These are phyloP conservation scores for Fringilla coelebs DNA, from an alignment of 2,797 vertebrate genomes.

Conservation along the genomic window DNA sequence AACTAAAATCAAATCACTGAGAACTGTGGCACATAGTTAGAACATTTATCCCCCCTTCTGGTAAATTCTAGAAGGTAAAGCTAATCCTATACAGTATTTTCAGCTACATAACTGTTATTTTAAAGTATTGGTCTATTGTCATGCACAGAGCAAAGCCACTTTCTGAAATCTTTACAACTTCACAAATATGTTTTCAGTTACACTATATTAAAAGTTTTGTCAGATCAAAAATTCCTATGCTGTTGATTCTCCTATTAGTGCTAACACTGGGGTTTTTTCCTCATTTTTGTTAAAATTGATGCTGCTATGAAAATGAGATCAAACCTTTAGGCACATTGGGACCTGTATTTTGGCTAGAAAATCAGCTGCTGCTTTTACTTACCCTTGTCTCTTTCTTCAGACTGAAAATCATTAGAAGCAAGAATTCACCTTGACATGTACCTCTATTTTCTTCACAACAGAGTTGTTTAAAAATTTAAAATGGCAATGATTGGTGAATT, in stretches of 20 bases:
- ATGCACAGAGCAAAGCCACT: background rate
- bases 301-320: background rate
- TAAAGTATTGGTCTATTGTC: background rate
- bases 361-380: background rate
- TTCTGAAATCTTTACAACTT: background rate
- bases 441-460: background rate
- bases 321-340: background rate
- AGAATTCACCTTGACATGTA: background rate
- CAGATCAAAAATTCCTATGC: background rate
- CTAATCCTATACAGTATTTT: background rate
- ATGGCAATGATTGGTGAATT: background rate
- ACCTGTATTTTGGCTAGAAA: background rate
- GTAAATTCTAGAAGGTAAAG: background rate
- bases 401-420: background rate
- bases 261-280: accelerated
- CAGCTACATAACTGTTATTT: background rate
- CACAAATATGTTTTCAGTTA: background rate
- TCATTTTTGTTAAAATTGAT: background rate
- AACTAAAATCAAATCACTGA: background rate
- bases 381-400: background rate
- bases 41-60: background rate
- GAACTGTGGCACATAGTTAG: background rate
- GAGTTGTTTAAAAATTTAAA: background rate
- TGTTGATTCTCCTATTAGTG: background rate
- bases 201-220: background rate